Evolutionary conservation across 1,140 invertebrate genomes (phyloP).

Genomic region (Leptopilina boulardi): DNA sequence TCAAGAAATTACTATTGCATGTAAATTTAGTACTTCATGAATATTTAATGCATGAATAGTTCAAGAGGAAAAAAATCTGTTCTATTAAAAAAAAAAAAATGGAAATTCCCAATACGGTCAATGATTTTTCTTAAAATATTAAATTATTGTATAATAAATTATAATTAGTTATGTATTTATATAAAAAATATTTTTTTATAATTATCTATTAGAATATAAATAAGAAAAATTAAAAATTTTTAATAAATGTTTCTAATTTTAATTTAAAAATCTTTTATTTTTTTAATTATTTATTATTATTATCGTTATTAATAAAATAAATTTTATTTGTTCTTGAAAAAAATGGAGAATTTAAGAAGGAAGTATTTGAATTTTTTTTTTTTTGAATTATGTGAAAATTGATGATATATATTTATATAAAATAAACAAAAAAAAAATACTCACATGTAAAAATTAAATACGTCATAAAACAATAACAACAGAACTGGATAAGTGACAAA

Average conservation of each 20-base stretch:
- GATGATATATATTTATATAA: neutral
- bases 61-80: neutral
- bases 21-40: constrained; percentile 6
- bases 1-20: neutral
- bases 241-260: too few species aligned
- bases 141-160: too few species aligned
- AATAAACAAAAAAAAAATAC: neutral
- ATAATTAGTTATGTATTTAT: too few species aligned
- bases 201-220: too few species aligned
- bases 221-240: too few species aligned
- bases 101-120: neutral
- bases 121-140: too few species aligned
- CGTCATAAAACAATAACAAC: constrained; percentile 2
- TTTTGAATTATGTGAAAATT: neutral
- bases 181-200: too few species aligned
- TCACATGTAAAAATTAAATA: neutral
- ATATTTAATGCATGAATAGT: neutral
- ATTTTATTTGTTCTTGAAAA: too few species aligned
- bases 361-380: constrained; percentile 1
- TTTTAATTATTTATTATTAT: too few species aligned
- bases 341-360: too few species aligned
- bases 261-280: too few species aligned
- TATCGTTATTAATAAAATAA: too few species aligned
- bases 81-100: neutral
- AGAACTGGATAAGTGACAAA: neutral